Base-by-base conservation (phyloP, 2,113 vertebrate genomes). In the Cephalophus harveyi region DNA sequence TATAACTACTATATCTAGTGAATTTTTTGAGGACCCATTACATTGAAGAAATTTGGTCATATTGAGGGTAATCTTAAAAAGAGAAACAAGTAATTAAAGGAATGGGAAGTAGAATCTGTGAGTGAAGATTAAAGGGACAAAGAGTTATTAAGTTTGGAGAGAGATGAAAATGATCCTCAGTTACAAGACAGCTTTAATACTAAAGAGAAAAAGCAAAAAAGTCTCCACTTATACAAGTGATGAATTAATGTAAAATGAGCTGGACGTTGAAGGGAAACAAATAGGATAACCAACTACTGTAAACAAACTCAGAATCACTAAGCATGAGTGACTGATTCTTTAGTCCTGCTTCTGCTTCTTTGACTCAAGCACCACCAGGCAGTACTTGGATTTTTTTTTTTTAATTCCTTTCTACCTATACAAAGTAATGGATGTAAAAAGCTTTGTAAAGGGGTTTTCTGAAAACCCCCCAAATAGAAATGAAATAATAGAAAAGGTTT, bases 111-210 rank as follows among this genome's bases (percentile, higher is more conserved):
- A 17, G n/a, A 85, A 93, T 30, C 10, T 40, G 36, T 87, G n/a
- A 89, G 43, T 19, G 40, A 87, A 89, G 25, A 91, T 91, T 28
- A 95, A 91, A 97, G 82, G 28, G 54, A 91, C 64, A 87, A 54
- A 46, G 28, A 46, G 28, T n/a, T 48, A 74, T 74, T 92, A 95
- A 28, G 33, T 90, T 59, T 91, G 33, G 62, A 89, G 95, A 85
- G 36, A 87, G 9, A 21, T 28, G 57, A 59, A 64, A 85, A 82
- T 46, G 30, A 21, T 55, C 9, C 76, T 57, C 13, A 28, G 8
- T 64, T 50, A 54, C 48, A 52, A 2, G 13, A 85, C 16, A 17
- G 3, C 52, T 76, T 95, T 96, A 60, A 89, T 88, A 86, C 7
- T 43, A 33, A 91, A 84, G 27, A 54, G 12, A 27, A 88, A 60